These are phyloP conservation scores for Brachionus rotundiformis DNA, from an alignment of 1,140 invertebrate species.

Conservation along the genomic window DNA sequence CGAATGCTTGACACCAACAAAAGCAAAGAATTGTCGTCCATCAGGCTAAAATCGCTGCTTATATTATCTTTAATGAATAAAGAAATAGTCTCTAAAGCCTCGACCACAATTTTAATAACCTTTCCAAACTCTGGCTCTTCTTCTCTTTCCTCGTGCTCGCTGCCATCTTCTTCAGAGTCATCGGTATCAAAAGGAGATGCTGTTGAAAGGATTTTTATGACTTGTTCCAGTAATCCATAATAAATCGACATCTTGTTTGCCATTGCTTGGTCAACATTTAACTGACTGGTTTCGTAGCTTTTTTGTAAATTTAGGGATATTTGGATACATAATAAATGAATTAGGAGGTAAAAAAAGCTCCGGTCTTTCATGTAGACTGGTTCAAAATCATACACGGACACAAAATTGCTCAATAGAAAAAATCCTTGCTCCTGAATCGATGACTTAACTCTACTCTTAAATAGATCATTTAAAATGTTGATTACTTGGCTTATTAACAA, in stretches of 20 bases:
- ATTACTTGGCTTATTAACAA: not conserved
- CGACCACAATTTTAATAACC: constrained; percentile 43
- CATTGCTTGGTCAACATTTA: not conserved
- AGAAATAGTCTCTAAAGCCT: constrained; percentile 5
- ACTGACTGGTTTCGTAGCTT: not conserved
- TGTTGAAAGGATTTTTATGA: constrained; percentile 36
- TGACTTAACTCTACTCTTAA: constrained; percentile 24
- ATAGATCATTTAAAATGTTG: constrained; percentile 29
- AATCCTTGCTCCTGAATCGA: constrained; percentile 5
- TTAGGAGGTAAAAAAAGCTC: constrained; percentile 40
- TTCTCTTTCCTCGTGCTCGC: not conserved
- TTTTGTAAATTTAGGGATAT: constrained; percentile 10
- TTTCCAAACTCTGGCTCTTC: constrained; percentile 35
- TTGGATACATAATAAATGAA: constrained; percentile 45
- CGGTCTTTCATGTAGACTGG: constrained; percentile 30
- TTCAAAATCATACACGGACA: constrained; percentile 38
- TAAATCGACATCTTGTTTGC: constrained; percentile 30
- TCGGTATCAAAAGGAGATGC: constrained; percentile 24
- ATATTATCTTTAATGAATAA: constrained; percentile 44
- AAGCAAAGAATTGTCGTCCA: not conserved
- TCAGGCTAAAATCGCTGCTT: not conserved
- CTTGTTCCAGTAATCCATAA: constrained; percentile 22
- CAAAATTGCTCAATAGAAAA: constrained; percentile 24
- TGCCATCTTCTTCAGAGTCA: not conserved
- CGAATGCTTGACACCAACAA: constrained; percentile 33